Base-by-base conservation (phyloP, 1,140 invertebrate genomes). In the Drosophila obscura region DNA sequence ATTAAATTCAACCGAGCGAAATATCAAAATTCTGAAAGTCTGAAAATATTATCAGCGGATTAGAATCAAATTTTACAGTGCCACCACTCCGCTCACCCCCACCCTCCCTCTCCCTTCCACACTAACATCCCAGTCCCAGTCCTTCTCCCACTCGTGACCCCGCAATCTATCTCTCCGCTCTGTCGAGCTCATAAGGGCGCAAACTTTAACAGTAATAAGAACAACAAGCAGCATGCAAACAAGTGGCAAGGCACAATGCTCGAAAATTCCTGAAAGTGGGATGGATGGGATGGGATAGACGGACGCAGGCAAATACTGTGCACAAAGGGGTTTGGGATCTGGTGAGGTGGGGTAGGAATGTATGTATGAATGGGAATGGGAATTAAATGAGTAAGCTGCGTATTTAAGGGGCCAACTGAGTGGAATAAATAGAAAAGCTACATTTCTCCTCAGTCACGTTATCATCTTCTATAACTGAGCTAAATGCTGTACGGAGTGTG, bases 31-130 rank as follows among this genome's bases (percentile, higher is more conserved):
- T 72, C 68, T 44, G 62, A 80, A 75, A 77, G 73, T 53, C 58
- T 61, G 56, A 62, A 80, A 82, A 71, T 78, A 78, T 81, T 81
- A 81, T 82, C 79, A 77, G 52, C 57, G 74, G 79, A 82, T 82
- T 77, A 74, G 52, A 77, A 82, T 82, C 80, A 82, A 74, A 77
- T 82, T 82, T 81, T 57, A 50, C 15, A 71, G 13, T n/a, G n/a
- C 15, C 51, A 9, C 28, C 35, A 16, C 22, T 8, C 15, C 28
- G 5, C 31, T 15, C 16, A 11, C 13, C 11, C 11, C 19, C 22
- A 9, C 28, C 13, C 22, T 24, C 22, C 22, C 22, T 24, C 22
- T 4, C 22, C 49, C n/a, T n/a, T n/a, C n/a, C n/a, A n/a, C 31
- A 9, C 31, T 31, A 0, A 2, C 31, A 8, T 19, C 19, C 19